Conservation (phyloP, 2,113 vertebrate species). For the Leptodactylus fuscus region DNA sequence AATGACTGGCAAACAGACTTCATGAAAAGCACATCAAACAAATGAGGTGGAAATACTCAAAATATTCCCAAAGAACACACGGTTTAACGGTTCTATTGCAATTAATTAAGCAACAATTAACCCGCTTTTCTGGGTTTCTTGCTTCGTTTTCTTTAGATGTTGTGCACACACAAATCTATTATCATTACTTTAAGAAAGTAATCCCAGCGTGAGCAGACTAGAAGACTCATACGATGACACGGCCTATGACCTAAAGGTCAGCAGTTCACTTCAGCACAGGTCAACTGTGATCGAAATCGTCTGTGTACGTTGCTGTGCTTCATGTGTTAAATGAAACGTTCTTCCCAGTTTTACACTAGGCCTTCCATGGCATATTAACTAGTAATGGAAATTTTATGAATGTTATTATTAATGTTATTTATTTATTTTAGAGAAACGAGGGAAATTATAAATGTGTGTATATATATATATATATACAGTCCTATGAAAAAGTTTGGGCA, state of each 20-base stretch:
- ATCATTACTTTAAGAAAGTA: conserved; percentile 50
- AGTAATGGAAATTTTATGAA: background rate
- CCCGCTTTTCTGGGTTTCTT: conserved; percentile 5
- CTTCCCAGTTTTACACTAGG: conserved; percentile 20
- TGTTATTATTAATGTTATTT: background rate
- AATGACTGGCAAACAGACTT: background rate
- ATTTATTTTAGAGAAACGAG: too few relatives aligned
- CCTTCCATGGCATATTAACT: background rate
- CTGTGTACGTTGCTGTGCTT: background rate
- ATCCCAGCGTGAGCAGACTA: conserved; percentile 53
- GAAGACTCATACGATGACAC: conserved; percentile 16
- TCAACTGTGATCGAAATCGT: conserved; percentile 45
- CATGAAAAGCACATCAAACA: conserved; percentile 14
- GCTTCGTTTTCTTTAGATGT: conserved; percentile 35
- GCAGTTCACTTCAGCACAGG: conserved; percentile 44
- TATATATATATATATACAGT: too few relatives aligned
- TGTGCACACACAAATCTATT: conserved; percentile 47
- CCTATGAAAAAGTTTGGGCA: too few relatives aligned
- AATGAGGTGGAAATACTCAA: background rate
- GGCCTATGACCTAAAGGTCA: conserved; percentile 28
- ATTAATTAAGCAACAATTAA: conserved; percentile 38
- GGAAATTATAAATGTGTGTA: too few relatives aligned
- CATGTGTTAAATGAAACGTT: conserved; percentile 23
- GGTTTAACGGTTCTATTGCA: conserved; percentile 11
- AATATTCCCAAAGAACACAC: conserved; percentile 29